Percentiles rank a stretch among this genome's conserved stretches.
Evolutionary conservation across 2,113 vertebrate species (phyloP).

Genomic region (Petromus typicus): DNA sequence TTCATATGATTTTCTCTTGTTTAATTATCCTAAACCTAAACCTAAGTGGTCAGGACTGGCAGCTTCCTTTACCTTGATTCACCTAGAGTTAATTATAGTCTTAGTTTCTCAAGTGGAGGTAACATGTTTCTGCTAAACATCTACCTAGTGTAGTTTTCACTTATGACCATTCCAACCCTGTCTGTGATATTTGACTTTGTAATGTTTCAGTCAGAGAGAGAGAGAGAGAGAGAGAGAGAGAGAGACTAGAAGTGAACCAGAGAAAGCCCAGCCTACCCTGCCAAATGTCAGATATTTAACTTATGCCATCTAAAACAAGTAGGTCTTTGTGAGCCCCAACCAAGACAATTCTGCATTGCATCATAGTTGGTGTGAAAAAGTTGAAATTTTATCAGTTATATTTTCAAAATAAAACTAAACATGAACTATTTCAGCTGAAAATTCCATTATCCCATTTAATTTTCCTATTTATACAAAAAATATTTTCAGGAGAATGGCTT

Average conservation of each 20-base stretch:
- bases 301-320: background rate
- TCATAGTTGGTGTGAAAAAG: conserved; percentile 73
- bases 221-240: no score
- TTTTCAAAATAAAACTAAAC: background rate
- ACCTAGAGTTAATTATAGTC: background rate
- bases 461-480: background rate
- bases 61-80: background rate
- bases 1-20: background rate
- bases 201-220: no score
- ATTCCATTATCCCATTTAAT: background rate
- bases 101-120: background rate
- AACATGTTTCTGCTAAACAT: background rate
- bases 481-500: background rate
- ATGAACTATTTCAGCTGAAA: background rate
- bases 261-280: background rate
- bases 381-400: background rate
- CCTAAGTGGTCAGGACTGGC: background rate
- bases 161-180: background rate
- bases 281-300: background rate
- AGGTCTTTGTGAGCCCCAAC: background rate
- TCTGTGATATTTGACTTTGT: background rate
- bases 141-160: background rate
- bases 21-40: conserved; percentile 1
- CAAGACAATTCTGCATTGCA: conserved; percentile 56
- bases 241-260: background rate